These are phyloP conservation scores for Catocala sponsa DNA, from an alignment of 2,888 invertebrate genomes.

Conservation along the genomic window DNA sequence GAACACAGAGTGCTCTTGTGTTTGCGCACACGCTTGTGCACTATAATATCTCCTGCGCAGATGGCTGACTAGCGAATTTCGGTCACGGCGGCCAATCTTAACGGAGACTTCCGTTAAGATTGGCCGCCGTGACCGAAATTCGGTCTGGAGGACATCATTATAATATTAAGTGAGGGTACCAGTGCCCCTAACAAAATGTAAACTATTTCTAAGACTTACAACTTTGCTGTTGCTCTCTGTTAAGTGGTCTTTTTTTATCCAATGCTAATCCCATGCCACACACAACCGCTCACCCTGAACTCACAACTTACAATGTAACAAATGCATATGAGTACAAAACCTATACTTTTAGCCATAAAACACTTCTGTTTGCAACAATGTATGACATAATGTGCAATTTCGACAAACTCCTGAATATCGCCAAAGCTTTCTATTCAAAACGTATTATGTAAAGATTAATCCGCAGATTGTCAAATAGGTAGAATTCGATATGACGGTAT, in stretches of 20 bases:
- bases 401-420: slow-evolving; percentile 43
- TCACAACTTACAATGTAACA: slow-evolving; percentile 34
- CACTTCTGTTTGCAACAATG: slow-evolving; percentile 44
- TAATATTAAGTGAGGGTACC: too few species aligned
- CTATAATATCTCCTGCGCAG: too few species aligned
- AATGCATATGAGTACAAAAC: slow-evolving; percentile 45
- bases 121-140: too few species aligned
- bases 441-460: slow-evolving; percentile 23
- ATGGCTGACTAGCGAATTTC: too few species aligned
- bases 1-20: too few species aligned
- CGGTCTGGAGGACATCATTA: too few species aligned
- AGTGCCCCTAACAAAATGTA: too few species aligned
- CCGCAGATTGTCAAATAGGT: slow-evolving; percentile 30
- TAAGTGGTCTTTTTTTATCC: not conserved
- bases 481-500: slow-evolving; percentile 1
- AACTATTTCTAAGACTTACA: too few species aligned
- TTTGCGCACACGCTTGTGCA: too few species aligned
- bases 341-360: slow-evolving; percentile 59
- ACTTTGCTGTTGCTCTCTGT: too few species aligned
- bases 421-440: slow-evolving; percentile 41
- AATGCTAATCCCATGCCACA: slow-evolving; percentile 13
- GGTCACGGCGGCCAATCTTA: too few species aligned
- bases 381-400: slow-evolving; percentile 36
- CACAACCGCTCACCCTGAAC: slow-evolving; percentile 41
- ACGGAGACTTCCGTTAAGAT: too few species aligned